A percentile compares a stretch with the other conserved stretches of the same genome.
Conservation (phyloP, 2,888 invertebrate genomes). For the Xanthia togata region DNA sequence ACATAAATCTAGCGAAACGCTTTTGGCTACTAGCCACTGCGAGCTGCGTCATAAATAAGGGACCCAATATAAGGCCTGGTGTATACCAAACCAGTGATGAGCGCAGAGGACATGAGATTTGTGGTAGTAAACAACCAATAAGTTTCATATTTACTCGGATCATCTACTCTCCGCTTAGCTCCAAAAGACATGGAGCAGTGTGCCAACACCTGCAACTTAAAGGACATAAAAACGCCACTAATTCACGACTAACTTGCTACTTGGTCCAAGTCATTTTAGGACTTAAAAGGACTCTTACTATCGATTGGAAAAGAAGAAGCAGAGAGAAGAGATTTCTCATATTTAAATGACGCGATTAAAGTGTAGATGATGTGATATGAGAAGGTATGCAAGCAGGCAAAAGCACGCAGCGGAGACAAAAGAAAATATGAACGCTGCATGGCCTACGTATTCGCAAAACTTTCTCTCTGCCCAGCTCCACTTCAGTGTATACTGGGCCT, state of each 20-base stretch:
- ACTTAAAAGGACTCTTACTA: background rate
- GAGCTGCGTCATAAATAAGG: slow-evolving; percentile 74
- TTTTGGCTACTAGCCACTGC: slow-evolving; percentile 75
- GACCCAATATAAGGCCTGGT: slow-evolving; percentile 49
- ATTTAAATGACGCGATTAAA: background rate
- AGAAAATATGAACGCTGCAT: background rate
- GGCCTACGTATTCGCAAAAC: background rate
- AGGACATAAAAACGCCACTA: background rate
- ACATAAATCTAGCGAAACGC: slow-evolving; percentile 72
- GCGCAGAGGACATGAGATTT: too few relatives aligned
- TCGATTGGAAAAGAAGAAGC: background rate
- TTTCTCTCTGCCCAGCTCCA: background rate
- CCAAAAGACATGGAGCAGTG: too few relatives aligned
- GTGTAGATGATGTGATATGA: background rate
- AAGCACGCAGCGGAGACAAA: background rate
- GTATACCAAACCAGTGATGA: background rate
- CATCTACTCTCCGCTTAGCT: too few relatives aligned
- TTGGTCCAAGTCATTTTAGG: background rate
- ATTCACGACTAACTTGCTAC: background rate
- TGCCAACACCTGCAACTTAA: too few relatives aligned
- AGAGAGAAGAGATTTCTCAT: background rate
- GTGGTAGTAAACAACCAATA: too few relatives aligned
- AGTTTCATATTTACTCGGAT: too few relatives aligned
- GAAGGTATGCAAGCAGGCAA: background rate
- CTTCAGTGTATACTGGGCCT: slow-evolving; percentile 19